phyloP scores from a whole-genome alignment of 2,113 vertebrate genomes.

The Engraulis encrasicolus region DNA sequence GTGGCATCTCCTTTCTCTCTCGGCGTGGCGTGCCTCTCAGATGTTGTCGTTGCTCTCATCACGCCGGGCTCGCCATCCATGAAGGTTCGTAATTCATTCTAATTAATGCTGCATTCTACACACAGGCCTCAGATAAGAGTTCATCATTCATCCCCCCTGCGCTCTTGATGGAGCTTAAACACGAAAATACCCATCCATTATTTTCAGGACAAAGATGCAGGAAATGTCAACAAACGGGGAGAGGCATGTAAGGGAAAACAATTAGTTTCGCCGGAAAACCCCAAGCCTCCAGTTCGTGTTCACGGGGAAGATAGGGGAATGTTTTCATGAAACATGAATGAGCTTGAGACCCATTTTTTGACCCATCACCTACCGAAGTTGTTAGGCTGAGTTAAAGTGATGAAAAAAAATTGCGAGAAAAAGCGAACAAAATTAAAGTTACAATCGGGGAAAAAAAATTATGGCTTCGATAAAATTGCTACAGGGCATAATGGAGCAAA shows the following conservation, averaged over 20 bases:
- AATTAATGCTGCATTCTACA: neutral
- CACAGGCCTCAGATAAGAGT: neutral
- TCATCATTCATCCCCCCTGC: slow-evolving; percentile 1
- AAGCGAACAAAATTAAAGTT: neutral
- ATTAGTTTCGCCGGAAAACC: neutral
- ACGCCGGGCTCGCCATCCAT: neutral
- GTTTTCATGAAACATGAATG: neutral
- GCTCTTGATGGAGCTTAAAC: neutral
- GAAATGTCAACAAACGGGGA: neutral
- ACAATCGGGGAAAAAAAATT: neutral
- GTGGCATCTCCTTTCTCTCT: neutral
- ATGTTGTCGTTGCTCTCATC: neutral
- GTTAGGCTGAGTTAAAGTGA: neutral
- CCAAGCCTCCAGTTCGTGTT: neutral
- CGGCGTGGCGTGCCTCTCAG: neutral
- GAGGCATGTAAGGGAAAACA: neutral
- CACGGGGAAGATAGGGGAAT: neutral
- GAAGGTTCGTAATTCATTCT: slow-evolving; percentile 15
- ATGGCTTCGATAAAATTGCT: neutral
- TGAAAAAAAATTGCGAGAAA: neutral
- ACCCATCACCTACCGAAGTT: neutral
- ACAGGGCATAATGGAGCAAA: neutral
- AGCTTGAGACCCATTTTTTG: neutral
- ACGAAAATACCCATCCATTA: slow-evolving; percentile 6
- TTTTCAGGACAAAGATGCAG: neutral